These are phyloP conservation scores for Notamacropus eugenii DNA, from an alignment of 2,797 vertebrate species.

Conservation along the genomic window DNA sequence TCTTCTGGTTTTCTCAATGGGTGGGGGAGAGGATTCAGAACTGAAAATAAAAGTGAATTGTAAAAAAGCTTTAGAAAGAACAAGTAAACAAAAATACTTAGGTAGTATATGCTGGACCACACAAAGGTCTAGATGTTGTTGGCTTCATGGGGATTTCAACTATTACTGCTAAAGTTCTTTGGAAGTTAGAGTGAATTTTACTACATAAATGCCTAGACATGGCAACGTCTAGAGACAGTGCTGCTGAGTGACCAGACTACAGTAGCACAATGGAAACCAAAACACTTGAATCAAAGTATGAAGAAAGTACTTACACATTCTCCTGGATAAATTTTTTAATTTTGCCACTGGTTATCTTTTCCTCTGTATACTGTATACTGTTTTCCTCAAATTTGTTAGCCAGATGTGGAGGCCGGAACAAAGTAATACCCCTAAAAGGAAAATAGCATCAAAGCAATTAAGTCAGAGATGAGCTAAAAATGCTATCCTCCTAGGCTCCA, in stretches of 20 bases:
- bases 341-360: conserved; percentile 91
- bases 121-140: neutral
- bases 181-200: neutral
- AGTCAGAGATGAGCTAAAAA: neutral
- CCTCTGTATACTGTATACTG: conserved; percentile 88
- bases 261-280: conserved; percentile 38
- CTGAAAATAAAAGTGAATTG: conserved; percentile 31
- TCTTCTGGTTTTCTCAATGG: neutral
- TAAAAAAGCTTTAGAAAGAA: conserved; percentile 31
- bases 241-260: conserved; percentile 34
- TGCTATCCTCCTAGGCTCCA: neutral
- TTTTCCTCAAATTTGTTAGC: conserved; percentile 95
- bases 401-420: conserved; percentile 93
- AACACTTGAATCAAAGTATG: neutral
- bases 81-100: conserved; percentile 12
- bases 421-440: conserved; percentile 88
- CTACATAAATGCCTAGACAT: conserved; percentile 9
- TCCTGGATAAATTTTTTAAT: conserved; percentile 97
- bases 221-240: neutral
- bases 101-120: neutral
- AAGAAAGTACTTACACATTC: conserved; percentile 90
- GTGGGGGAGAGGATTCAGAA: neutral
- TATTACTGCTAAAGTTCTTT: neutral
- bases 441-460: neutral
- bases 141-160: conserved; percentile 21